phyloP scores from a whole-genome alignment of 2,888 invertebrate species.

The Panopea generosa region DNA sequence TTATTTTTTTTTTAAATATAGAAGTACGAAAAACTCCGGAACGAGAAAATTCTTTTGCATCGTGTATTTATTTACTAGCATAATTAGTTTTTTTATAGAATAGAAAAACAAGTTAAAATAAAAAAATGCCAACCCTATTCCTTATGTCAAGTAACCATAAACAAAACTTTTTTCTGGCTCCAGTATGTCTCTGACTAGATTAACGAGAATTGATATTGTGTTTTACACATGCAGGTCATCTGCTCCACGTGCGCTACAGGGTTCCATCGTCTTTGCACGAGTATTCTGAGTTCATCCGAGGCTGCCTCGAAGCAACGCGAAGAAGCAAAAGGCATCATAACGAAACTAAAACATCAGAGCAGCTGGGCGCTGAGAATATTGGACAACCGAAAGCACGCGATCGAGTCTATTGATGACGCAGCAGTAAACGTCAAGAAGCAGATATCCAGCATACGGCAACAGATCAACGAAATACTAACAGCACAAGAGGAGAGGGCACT shows the following conservation, averaged over 20 bases:
- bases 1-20: too few species aligned
- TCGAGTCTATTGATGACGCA: constrained; percentile 54
- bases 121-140: too few species aligned
- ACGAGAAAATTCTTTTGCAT: too few species aligned
- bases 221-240: constrained; percentile 52
- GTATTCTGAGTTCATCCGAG: constrained; percentile 57
- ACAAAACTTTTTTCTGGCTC: too few species aligned
- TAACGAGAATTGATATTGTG: too few species aligned
- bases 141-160: too few species aligned
- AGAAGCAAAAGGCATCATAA: constrained; percentile 54
- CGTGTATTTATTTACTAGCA: too few species aligned
- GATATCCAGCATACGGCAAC: constrained; percentile 62
- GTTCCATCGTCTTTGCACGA: constrained; percentile 60
- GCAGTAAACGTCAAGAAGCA: constrained; percentile 62
- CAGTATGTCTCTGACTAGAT: too few species aligned
- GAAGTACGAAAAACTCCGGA: too few species aligned
- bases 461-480: constrained; percentile 63
- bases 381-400: constrained; percentile 64
- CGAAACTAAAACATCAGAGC: constrained; percentile 63
- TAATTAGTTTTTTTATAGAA: too few species aligned
- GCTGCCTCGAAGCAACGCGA: constrained; percentile 59
- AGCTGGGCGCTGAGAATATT: constrained; percentile 64
- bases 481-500: constrained; percentile 63
- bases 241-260: constrained; percentile 66
- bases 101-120: too few species aligned